Evolutionary conservation across 2,113 vertebrate genomes (phyloP), one percentile per base, ranked within the genome.

Genomic region (Podarcis raffonei): DNA sequence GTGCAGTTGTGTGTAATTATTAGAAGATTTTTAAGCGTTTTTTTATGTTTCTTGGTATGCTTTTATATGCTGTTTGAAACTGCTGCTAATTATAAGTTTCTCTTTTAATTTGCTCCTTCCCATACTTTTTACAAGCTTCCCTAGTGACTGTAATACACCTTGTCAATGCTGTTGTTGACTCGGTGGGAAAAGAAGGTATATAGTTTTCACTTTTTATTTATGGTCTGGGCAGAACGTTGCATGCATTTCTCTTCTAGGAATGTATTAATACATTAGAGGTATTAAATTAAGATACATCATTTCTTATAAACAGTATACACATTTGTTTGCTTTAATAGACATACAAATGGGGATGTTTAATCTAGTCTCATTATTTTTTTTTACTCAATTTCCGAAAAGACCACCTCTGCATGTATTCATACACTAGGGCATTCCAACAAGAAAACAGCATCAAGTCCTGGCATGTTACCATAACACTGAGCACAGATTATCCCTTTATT

Each of bases 61-160:
- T 96, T 94, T 95, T 80, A 69, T 95, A 23, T 90, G 62, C 62
- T 95, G 13, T 94, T 92, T 92, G 93, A 87, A 94, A 89, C 94
- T 95, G 92, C 90, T 96, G 94, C 96, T 98, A 97, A 98, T 94
- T 90, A 90, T 95, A 95, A 95, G 92, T 95, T 96, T 97, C 89
- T 96, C 96, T 96, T 95, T 97, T 97, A 96, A 98, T 96, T 97
- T 96, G 90, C 96, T 96, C 95, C 96, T 96, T 53, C 96, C 97
- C 96, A 93, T 96, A 89, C 96, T 96, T 97, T 96, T 97, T 96
- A 96, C 98, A 99, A 99, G 98, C 99, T 98, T 99, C 98, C 98
- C 35, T 98, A 97, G 98, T 98, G 98, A 99, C 99, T 95, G 98
- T 99, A 97, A 98, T 99, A 97, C 98, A 98, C 98, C 98, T 98